Percentiles rank a stretch among this genome's conserved stretches.
These are phyloP conservation scores for Streptopelia turtur DNA, from an alignment of 2,797 vertebrate genomes.

Conservation along the genomic window DNA sequence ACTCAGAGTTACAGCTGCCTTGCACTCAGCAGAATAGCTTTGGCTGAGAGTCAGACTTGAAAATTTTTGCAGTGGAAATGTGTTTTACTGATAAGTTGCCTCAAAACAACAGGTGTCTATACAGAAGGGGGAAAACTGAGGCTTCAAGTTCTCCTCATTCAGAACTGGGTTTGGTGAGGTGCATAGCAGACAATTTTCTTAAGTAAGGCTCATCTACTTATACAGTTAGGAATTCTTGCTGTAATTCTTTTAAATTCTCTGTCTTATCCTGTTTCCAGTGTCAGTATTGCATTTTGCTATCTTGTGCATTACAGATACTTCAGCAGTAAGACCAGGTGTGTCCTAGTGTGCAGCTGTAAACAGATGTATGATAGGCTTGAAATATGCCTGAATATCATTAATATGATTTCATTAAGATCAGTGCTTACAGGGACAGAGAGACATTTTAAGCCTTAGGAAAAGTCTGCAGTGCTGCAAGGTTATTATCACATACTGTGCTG, in stretches of 20 bases:
- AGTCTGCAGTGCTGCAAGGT: neutral
- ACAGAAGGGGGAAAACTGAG: neutral
- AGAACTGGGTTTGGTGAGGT: neutral
- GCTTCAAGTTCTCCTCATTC: neutral
- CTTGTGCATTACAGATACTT: neutral
- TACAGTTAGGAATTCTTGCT: neutral
- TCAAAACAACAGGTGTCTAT: constrained; percentile 2
- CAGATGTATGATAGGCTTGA: neutral
- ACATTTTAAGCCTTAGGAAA: neutral
- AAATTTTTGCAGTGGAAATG: neutral
- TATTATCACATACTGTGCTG: neutral
- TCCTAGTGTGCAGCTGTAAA: constrained; percentile 4
- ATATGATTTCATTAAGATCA: constrained; percentile 1
- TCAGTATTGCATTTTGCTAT: neutral
- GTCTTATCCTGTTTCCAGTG: neutral
- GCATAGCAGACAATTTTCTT: neutral
- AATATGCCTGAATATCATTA: neutral
- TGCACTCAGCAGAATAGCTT: neutral
- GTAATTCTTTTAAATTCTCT: neutral
- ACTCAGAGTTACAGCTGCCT: neutral
- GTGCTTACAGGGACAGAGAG: neutral
- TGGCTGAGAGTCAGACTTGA: neutral
- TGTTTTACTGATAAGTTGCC: neutral
- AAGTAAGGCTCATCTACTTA: neutral
- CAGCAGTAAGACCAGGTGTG: neutral